Base-by-base conservation (phyloP, 2,888 invertebrate genomes). In the Drosophila anomelani region DNA sequence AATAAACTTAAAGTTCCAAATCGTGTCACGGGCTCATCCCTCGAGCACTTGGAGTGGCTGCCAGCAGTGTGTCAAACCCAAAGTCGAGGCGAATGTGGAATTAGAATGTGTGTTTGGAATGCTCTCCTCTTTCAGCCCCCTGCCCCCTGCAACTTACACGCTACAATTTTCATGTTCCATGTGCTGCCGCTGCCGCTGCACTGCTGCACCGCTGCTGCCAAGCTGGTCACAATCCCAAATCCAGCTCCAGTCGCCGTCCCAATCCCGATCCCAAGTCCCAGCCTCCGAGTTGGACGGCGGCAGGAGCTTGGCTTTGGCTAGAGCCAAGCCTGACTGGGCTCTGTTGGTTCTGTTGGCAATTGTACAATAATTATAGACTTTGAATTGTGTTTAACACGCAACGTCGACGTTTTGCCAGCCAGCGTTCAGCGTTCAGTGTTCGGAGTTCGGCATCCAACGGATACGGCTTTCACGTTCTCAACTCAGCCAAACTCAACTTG, bases 311-410 rank as follows among this genome's bases (percentile, higher is more conserved):
- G 54, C n/a, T 39, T 15, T 49, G 36, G 58, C 49, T 26, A 43
- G 62, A 61, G 67, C 47, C 57, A 56, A n/a, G 69, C 51, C 68
- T 68, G 68, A 58, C 68, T 69, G 58, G 69, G 71, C 66, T 72
- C 73, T 74, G 74, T 74, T 66, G 71, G 70, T 60, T 70, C 60
- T 79, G 80, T 76, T 88, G 84, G 84, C 88, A 90, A 90, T 90
- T 90, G 91, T 91, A 87, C 84, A 84, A 84, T 84, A 91, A 91
- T 91, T 91, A 91, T 89, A 90, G 90, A 90, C 91, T 90, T 90
- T 89, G 89, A 90, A 88, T 90, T 90, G 90, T 90, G 90, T 89
- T 91, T 90, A 91, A 91, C 90, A 91, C 90, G 90, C 91, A 90
- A 90, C 86, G 88, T 84, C 89, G 84, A 77, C 86, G 68, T 76